Base-by-base conservation (phyloP, 53 echinoderm and acorn worm genomes). In the Mesocentrotus franciscanus region DNA sequence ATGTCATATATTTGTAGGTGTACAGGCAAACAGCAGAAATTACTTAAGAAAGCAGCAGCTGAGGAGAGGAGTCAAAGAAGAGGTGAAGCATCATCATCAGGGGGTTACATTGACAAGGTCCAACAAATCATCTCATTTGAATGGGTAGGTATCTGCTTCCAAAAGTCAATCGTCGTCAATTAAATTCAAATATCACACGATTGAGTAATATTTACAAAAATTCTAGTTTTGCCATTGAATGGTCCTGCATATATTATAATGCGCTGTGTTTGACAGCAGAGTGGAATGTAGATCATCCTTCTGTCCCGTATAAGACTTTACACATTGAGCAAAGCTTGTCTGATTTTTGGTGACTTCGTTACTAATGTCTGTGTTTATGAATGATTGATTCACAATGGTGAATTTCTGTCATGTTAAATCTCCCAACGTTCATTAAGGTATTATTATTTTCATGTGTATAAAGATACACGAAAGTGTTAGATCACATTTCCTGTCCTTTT, bases 41-140 rank as follows among this genome's bases (percentile, higher is more conserved):
- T 71, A 55, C 78, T 62, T 7, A 93, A 85, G 90, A 96, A 95
- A 79, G 12, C 84, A 10, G 42, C 83, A 4, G 39, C 90, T 14
- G 90, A 78, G 16, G 78, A 95, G 20, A 62, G 84, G 60, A 85
- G 85, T 33, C 64, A 26, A n/a, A 74, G 59, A 56, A 74, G 96
- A 56, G 93, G 83, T 33, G 93, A 93, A 29, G 71, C 39, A 15
- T 79, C 93, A 39, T 35, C 58, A 26, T 61, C 24, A 2, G 64
- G 29, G 11, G 87, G 95, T 0, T 99, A 98, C 91, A 90, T 95
- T 71, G 98, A 99, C 74, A 99, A 98, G 79, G 97, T 99, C 92
- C 97, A 98, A 72, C 97, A 97, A 61, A 98, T 99, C 90, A 96
- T 99, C 93, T 99, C 99, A 6, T 98, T 99, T 94, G 98, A 99